These are phyloP conservation scores for Choristoneura fumiferana DNA, from an alignment of 1,140 invertebrate species.

Conservation along the genomic window DNA sequence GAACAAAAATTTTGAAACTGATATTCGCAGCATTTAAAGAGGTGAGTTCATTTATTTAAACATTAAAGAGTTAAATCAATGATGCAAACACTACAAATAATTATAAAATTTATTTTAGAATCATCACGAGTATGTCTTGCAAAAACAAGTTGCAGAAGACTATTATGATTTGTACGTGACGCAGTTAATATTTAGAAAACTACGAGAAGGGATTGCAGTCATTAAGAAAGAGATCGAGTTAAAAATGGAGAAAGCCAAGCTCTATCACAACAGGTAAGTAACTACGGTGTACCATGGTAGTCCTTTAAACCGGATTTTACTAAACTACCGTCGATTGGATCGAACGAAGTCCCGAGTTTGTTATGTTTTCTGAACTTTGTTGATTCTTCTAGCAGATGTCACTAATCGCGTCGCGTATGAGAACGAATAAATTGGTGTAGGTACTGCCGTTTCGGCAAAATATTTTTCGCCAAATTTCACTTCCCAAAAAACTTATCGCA, in stretches of 20 bases:
- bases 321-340: too few species aligned
- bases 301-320: too few species aligned
- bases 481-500: too few species aligned
- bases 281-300: conserved; percentile 27
- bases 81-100: too few species aligned
- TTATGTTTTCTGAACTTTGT: too few species aligned
- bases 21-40: conserved; percentile 60
- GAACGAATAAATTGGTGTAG: too few species aligned
- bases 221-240: conserved; percentile 67
- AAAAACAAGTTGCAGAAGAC: conserved; percentile 81
- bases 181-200: conserved; percentile 75
- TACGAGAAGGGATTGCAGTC: conserved; percentile 64
- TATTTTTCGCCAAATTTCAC: too few species aligned
- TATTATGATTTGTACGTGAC: conserved; percentile 79
- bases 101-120: conserved; percentile 42
- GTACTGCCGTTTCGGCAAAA: too few species aligned
- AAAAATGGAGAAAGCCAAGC: conserved; percentile 73
- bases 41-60: conserved; percentile 39
- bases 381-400: too few species aligned
- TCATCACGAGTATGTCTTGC: conserved; percentile 70
- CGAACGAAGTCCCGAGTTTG: too few species aligned
- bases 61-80: neutral
- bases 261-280: conserved; percentile 78
- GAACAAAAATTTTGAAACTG: conserved; percentile 61
- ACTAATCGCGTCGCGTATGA: too few species aligned